Percentiles rank a stretch among this genome's conserved stretches.
Evolutionary conservation across 2,888 invertebrate genomes (phyloP).

Genomic region (Tiliacea aurago): DNA sequence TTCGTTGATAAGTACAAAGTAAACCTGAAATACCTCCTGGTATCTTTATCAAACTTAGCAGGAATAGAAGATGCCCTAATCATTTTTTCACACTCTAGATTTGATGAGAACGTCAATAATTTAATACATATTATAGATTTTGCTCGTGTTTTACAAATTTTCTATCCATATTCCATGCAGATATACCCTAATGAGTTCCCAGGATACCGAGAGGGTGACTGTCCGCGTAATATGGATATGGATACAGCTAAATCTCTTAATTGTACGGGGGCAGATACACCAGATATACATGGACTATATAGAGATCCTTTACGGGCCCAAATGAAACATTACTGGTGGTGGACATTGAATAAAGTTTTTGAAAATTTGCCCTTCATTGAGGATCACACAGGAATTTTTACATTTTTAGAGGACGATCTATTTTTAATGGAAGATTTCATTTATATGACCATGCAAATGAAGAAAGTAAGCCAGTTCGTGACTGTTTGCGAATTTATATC

Average conservation of each 20-base stretch:
- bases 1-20: constrained; percentile 68
- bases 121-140: constrained; percentile 76
- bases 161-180: constrained; percentile 78
- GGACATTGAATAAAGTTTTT: constrained; percentile 80
- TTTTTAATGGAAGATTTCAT: constrained; percentile 78
- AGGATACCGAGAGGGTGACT: constrained; percentile 70
- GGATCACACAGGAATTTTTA: constrained; percentile 70
- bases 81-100: constrained; percentile 78
- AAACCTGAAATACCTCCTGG: constrained; percentile 72
- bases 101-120: constrained; percentile 71
- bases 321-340: constrained; percentile 82
- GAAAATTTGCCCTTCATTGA: constrained; percentile 67
- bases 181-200: constrained; percentile 73
- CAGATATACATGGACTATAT: constrained; percentile 74
- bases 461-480: constrained; percentile 67
- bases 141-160: constrained; percentile 78
- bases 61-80: constrained; percentile 77
- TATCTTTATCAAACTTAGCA: constrained; percentile 71
- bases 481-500: constrained; percentile 75
- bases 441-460: constrained; percentile 76
- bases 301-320: constrained; percentile 71
- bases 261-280: constrained; percentile 71
- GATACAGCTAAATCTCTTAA: constrained; percentile 64
- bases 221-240: constrained; percentile 66
- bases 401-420: constrained; percentile 76